Conservation (phyloP, 2,888 invertebrate genomes). For the Patella pellucida region DNA sequence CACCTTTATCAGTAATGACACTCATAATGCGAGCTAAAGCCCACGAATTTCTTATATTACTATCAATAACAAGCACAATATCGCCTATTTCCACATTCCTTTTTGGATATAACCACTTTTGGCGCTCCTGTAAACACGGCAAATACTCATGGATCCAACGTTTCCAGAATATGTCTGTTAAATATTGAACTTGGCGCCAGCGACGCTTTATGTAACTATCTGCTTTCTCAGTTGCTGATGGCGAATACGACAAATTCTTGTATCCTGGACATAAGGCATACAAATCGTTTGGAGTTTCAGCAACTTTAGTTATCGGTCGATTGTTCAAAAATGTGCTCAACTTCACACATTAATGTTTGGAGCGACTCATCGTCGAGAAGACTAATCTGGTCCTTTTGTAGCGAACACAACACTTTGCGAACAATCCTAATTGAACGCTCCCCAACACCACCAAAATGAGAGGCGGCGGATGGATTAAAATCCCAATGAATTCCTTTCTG, state of each 20-base stretch:
- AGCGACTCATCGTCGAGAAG: slow-evolving; percentile 35
- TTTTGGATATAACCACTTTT: slow-evolving; percentile 13
- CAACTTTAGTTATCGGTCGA: slow-evolving; percentile 30
- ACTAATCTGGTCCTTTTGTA: slow-evolving; percentile 24
- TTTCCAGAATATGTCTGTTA: slow-evolving; percentile 31
- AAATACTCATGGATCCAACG: slow-evolving; percentile 30
- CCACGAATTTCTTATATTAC: slow-evolving; percentile 26
- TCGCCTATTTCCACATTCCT: slow-evolving; percentile 19
- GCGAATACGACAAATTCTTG: slow-evolving; percentile 16
- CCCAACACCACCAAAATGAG: slow-evolving; percentile 38
- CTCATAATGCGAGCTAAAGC: slow-evolving; percentile 15
- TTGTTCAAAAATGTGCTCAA: slow-evolving; percentile 36
- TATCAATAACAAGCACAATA: slow-evolving; percentile 27
- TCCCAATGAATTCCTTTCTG: slow-evolving; percentile 32
- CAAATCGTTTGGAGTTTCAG: slow-evolving; percentile 27
- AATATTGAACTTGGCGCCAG: slow-evolving; percentile 33
- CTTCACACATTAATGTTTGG: slow-evolving; percentile 33
- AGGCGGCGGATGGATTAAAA: slow-evolving; percentile 37
- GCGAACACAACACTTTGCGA: slow-evolving; percentile 25
- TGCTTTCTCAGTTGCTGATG: slow-evolving; percentile 23
- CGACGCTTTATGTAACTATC: slow-evolving; percentile 30
- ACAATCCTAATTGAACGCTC: slow-evolving; percentile 36
- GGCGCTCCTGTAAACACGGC: slow-evolving; percentile 21
- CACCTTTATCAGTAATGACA: background rate
- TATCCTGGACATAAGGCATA: slow-evolving; percentile 22